Evolutionary conservation across 2,797 vertebrate genomes (phyloP).

Genomic region (Tokudaia muenninki): DNA sequence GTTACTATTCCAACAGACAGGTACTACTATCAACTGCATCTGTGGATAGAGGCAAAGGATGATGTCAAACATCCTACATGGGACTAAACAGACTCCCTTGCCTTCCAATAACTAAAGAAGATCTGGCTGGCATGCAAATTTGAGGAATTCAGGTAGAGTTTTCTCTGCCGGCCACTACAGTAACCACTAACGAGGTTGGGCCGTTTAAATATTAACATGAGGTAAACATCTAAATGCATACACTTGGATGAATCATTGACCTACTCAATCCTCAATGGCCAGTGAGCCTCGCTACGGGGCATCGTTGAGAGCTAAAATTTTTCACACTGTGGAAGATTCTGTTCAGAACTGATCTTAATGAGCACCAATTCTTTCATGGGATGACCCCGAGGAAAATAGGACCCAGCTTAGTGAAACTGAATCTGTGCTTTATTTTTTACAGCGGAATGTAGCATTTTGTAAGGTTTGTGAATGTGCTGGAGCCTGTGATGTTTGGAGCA

Average conservation of each 20-base stretch:
- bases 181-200: not conserved
- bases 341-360: not conserved
- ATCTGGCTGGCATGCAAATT: not conserved
- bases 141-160: not conserved
- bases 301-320: not conserved
- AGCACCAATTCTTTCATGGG: not conserved
- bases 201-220: not conserved
- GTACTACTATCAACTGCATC: not conserved
- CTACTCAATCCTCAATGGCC: not conserved
- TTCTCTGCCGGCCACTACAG: not conserved
- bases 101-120: not conserved
- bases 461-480: not conserved
- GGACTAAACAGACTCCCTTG: not conserved
- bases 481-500: not conserved
- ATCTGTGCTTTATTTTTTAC: not conserved
- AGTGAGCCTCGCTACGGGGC: not conserved
- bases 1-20: not conserved
- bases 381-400: not conserved
- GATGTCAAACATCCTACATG: not conserved
- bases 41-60: not conserved
- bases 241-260: not conserved
- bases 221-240: not conserved
- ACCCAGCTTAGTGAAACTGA: not conserved
- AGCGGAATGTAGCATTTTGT: not conserved
- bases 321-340: not conserved